Evolutionary conservation across 2,797 vertebrate species (phyloP), one percentile per base, ranked within the genome.

Genomic region (Chelon auratus): DNA sequence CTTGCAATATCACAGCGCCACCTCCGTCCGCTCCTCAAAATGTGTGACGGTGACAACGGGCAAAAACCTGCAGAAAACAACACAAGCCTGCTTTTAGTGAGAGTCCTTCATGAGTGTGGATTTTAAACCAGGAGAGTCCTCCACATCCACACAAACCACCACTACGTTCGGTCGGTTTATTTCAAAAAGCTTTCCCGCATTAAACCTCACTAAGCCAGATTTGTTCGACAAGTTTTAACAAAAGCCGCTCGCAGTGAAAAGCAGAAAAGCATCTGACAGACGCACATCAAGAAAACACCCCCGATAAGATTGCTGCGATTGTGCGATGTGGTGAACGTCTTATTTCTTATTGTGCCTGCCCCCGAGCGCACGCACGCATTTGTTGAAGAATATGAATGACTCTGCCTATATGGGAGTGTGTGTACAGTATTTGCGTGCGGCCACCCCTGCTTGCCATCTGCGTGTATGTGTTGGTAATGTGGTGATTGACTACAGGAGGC

Each of bases 401-500:
- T 6, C 0, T 14, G 42, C 20, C 45, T 30, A 24, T 14, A 20
- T 24, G 42, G 15, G 14, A 20, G 36, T 17, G 36, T n/a, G 64
- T 40, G 45, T 54, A 58, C 62, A 61, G 64, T 62, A 33, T 71
- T 48, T 51, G 75, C 50, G 62, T 73, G 57, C n/a, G 62, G 48
- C 43, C 68, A 20, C 55, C 68, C 69, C 66, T 57, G 56, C 74
- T 47, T 60, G 62, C 74, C 71, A 64, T 87, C 74, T 87, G 77
- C 24, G 58, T 77, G 61, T 54, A 58, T 56, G 62, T 64, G 73
- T 78, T 77, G 69, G 86, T 69, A 83, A 86, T 57, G 68, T 62
- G 75, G 68, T 74, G 81, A 90, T 39, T 78, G 84, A 87, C 82
- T 76, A 67, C 70, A 50, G 81, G 54, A 80, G 73, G 78, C 57